Evolutionary conservation across 2,888 invertebrate species (phyloP), one percentile per base, ranked within the genome.

Genomic region (Gerosis bhagava): DNA sequence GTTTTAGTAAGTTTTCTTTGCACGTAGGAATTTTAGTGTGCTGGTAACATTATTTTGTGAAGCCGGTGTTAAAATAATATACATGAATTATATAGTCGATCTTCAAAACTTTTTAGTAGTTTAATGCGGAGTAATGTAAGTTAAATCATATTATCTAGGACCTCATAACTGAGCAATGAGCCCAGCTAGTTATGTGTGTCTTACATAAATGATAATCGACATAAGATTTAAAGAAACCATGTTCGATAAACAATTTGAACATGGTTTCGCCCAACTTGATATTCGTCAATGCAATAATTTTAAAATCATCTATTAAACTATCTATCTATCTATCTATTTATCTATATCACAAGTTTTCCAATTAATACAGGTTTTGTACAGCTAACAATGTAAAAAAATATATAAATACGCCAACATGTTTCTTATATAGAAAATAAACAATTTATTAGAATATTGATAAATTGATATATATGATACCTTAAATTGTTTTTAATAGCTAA

Each of bases 121-220:
- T 66, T 62, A 61, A 70, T 73, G 74, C 77, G 78, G 82, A 82
- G 79, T 83, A 80, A 77, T 71, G 52, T 31, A 80, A 78, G 70
- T 54, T 55, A 56, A 52, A 34, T 50, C 43, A 31, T 16, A 51
- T 43, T 63, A 73, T 71, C 73, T 78, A 68, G 75, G 68, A 71
- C 67, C 63, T 36, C 66, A 67, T 70, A 77, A 81, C 67, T 49
- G 48, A 57, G 83, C 78, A 73, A 48, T 42, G 86, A 84, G 84
- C 84, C 84, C 84, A 70, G 80, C 80, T 73, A 54, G 31, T 83
- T 82, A 75, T 73, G 71, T 16, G 37, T 70, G 60, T 70, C 66
- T 70, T 74, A 78, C 67, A 65, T 75, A 60, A 48, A n/a, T n/a
- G n/a, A n/a, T n/a, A n/a, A n/a, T n/a, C n/a, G n/a, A n/a, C n/a